phyloP scores from a whole-genome alignment of 2,888 invertebrate species.

The Andrena praecox region DNA sequence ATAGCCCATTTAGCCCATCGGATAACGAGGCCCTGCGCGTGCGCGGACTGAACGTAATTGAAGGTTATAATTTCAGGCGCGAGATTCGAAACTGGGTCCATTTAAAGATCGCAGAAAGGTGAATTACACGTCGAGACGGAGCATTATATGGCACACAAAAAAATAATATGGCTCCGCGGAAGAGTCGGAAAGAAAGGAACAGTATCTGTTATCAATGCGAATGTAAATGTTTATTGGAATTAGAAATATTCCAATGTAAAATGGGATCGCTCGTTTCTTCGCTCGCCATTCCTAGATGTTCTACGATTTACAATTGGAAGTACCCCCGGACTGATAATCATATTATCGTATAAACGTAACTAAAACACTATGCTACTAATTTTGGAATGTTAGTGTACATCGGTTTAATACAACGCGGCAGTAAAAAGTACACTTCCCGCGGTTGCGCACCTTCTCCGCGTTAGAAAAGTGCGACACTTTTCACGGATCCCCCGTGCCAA shows the following conservation, averaged over 20 bases:
- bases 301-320: not conserved
- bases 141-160: too few species aligned
- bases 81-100: not conserved
- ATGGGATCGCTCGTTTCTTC: not conserved
- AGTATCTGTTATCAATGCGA: constrained; percentile 8
- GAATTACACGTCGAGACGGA: too few species aligned
- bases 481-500: not conserved
- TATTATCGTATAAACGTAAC: constrained; percentile 1
- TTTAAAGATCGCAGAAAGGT: too few species aligned
- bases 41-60: not conserved
- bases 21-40: too few species aligned
- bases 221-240: constrained; percentile 42
- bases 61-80: constrained; percentile 16
- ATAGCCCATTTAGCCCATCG: too few species aligned
- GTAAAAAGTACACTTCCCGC: constrained; percentile 25
- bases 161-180: too few species aligned
- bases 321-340: constrained; percentile 7
- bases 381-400: constrained; percentile 28
- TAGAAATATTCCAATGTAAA: constrained; percentile 37
- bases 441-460: not conserved
- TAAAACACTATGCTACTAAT: constrained; percentile 16
- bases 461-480: constrained; percentile 3
- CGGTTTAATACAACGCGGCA: constrained; percentile 4
- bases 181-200: not conserved
- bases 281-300: not conserved